Conservation (phyloP, 2,113 vertebrate genomes). For the Neolamprologus brichardi region DNA sequence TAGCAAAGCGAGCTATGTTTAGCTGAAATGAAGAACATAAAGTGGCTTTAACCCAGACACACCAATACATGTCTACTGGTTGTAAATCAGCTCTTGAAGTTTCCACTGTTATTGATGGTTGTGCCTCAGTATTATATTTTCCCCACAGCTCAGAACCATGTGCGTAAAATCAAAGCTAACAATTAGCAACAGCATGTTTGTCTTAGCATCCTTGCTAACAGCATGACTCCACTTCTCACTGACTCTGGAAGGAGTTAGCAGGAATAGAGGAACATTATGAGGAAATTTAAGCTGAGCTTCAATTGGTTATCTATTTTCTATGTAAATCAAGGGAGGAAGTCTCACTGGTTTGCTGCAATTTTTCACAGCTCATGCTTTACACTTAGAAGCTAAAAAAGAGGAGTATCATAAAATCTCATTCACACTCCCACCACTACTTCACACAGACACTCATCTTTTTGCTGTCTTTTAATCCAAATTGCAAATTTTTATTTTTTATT, state of each 20-base stretch:
- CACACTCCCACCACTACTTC: background rate
- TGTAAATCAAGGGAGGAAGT: background rate
- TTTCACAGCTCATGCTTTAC: background rate
- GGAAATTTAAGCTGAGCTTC: background rate
- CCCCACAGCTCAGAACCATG: background rate
- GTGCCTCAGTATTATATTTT: background rate
- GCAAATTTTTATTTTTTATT: fast-evolving
- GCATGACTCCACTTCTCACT: background rate
- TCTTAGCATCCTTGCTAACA: background rate
- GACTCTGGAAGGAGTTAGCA: background rate
- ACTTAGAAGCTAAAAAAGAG: background rate
- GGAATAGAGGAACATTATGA: background rate
- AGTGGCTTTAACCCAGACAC: background rate
- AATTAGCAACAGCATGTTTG: background rate
- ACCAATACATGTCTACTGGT: background rate
- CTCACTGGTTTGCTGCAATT: background rate
- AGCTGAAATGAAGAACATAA: background rate
- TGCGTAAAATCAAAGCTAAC: background rate
- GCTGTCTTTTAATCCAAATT: background rate
- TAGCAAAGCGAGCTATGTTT: background rate
- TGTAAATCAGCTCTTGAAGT: background rate
- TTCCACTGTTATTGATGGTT: background rate
- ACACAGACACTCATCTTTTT: background rate
- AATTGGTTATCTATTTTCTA: background rate
- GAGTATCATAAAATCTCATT: background rate